Evolutionary conservation across 2,888 invertebrate genomes (phyloP), one percentile per base, ranked within the genome.

Genomic region (Beris chalybata): DNA sequence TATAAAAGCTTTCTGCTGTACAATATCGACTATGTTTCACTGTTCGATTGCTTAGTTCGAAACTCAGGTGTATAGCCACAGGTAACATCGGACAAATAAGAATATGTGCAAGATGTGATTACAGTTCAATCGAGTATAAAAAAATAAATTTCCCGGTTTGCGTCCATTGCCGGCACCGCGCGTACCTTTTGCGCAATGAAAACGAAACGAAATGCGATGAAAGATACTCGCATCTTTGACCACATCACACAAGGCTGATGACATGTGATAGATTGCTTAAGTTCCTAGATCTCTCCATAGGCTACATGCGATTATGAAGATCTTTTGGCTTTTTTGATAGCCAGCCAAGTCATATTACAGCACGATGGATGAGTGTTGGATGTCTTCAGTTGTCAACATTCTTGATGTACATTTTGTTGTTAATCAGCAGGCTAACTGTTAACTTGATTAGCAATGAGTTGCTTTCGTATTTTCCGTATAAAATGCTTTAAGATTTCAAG

Each of bases 361-460:
- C 22, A 22, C 22, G 22, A 22, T 63, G 31, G 55, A 32, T n/a
- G 55, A 59, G 56, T 56, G 63, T 59, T 63, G 50, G 57, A 59
- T 67, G 67, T 67, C 67, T 67, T 67, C 64, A 53, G 67, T 67
- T 67, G 67, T 67, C 67, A 67, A 67, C 56, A 56, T 64, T 47
- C 38, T 54, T 67, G 67, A 64, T 64, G 55, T 64, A 52, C 44
- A 13, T 57, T 65, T 50, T 15, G 43, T 43, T 65, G 43, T 65
- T 50, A 61, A 61, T 61, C 61, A 61, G 22, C 52, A 61, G 61
- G 61, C 3, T 52, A 61, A 38, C 61, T 52, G 52, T 61, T 61
- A 52, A 50, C 50, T 61, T 61, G 61, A 61, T 61, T 61, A 61
- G 61, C 52, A 11, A n/a, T 61, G 50, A 61, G 38, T 61, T 32